Percentiles rank a stretch among this genome's conserved stretches.
These are phyloP conservation scores for Gouania willdenowi DNA, from an alignment of 2,797 vertebrate species.

Conservation along the genomic window DNA sequence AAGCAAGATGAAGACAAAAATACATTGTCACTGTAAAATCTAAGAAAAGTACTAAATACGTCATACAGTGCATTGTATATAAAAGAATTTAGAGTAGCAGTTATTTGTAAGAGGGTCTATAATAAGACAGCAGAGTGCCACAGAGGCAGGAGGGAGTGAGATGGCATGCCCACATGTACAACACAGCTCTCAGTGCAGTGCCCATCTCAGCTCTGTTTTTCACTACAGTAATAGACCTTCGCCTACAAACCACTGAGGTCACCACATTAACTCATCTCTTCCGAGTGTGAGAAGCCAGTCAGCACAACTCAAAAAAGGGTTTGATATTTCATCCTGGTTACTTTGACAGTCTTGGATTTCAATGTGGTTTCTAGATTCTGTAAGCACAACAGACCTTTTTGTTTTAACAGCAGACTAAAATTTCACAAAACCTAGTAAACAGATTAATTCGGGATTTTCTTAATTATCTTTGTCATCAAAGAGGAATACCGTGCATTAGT, in stretches of 20 bases:
- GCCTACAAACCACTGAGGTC: conserved; percentile 25
- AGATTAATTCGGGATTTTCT: too few species aligned
- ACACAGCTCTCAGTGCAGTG: conserved; percentile 37
- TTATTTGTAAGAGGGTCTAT: not conserved
- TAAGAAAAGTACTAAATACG: not conserved
- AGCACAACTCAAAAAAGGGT: not conserved
- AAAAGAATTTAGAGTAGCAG: not conserved
- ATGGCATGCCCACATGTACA: conserved; percentile 55
- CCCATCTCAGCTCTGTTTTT: conserved; percentile 48
- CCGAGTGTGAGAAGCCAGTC: not conserved
- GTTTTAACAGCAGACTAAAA: too few species aligned
- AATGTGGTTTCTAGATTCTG: not conserved
- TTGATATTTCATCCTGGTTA: too few species aligned
- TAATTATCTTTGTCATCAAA: too few species aligned
- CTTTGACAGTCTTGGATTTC: too few species aligned
- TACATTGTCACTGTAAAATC: not conserved
- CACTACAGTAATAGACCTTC: conserved; percentile 17
- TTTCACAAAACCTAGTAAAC: too few species aligned
- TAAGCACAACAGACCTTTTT: too few species aligned
- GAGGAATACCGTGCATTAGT: too few species aligned
- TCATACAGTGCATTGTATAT: not conserved
- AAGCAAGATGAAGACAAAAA: not conserved
- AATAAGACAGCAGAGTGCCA: too few species aligned
- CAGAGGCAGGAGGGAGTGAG: conserved; percentile 32
- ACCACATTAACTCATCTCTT: conserved; percentile 32